Base-by-base conservation (phyloP, 2,888 invertebrate genomes). In the Leuctra nigra region DNA sequence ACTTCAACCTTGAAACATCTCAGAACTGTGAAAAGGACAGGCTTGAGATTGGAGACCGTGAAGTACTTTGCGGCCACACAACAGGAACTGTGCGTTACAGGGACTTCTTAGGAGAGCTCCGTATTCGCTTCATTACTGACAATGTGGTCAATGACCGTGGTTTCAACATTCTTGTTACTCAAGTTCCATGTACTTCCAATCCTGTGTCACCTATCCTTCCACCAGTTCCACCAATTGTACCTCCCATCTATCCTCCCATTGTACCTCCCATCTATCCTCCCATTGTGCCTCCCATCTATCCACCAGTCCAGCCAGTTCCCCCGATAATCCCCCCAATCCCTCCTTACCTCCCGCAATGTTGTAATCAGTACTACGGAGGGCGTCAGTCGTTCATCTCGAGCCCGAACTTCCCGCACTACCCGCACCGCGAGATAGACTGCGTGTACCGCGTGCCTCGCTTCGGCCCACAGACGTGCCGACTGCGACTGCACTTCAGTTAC, bases 361-460 rank as follows among this genome's bases (percentile, higher is more conserved):
- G 70, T 54, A 56, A 53, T 1, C 57, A 57, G 1, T 54, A 57
- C 7, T 65, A 66, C 55, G 33, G 52, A 2, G 57, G 53, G 1
- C 57, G 13, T 4, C 33, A 53, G 7, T 50, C 59, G 16, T 36
- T 53, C 33, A 61, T 82, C 1, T 68, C 75, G 1, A 81, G 78
- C 68, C 81, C 81, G 1, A 77, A 77, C 14, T 82, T 81, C 66
- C 81, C 80, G 0, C 70, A 71, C 48, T 71, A 69, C 2, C 66
- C 69, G 1, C 68, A 67, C 39, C 67, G 66, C 29, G 68, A 69
- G 9, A 67, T 66, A 1, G 76, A 80, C 54, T 82, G 82, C 61
- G 64, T 71, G 13, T 79, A 77, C 62, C 69, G 72, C 11, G 74
- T 82, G 44, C 72, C 72, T 41, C 76, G 75, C 65, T 69, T 70